phyloP scores from a whole-genome alignment of 2,888 invertebrate genomes.

The Cryptops parisi region DNA sequence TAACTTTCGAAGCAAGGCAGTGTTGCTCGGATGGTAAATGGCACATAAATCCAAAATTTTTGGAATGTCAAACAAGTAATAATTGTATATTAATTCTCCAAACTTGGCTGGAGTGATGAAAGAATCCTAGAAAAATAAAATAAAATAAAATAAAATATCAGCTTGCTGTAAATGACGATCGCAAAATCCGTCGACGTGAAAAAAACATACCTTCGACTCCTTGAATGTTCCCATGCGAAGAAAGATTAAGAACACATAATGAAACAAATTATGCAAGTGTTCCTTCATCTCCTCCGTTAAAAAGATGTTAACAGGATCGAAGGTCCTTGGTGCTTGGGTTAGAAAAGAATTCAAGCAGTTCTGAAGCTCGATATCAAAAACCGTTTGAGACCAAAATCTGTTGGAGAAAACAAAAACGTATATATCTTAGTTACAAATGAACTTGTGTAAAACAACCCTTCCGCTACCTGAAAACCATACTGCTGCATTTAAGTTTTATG shows the following conservation, averaged over 20 bases:
- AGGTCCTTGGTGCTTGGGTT: conserved; percentile 55
- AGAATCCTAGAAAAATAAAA: conserved; percentile 25
- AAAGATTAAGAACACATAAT: conserved; percentile 50
- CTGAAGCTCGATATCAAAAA: conserved; percentile 49
- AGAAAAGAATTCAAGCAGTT: conserved; percentile 53
- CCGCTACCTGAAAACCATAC: no score
- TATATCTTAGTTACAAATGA: no score
- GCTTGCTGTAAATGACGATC: not conserved
- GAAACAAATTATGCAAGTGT: conserved; percentile 42
- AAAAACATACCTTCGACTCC: conserved; percentile 48
- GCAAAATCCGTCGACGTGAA: no score
- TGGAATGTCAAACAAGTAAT: conserved; percentile 68
- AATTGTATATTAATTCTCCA: conserved; percentile 56
- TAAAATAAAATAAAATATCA: conserved; percentile 2
- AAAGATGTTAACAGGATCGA: conserved; percentile 34
- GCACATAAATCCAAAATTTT: conserved; percentile 63
- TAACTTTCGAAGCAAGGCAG: conserved; percentile 44
- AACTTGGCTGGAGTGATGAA: conserved; percentile 48
- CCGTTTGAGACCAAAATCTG: conserved; percentile 37
- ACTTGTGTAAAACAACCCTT: no score
- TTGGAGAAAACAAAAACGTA: conserved; percentile 12
- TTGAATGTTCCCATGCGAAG: conserved; percentile 62
- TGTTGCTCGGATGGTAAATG: conserved; percentile 54
- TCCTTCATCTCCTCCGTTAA: conserved; percentile 38
- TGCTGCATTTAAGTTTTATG: no score